Conservation (phyloP, 2,888 invertebrate genomes). For the Nyleta sp. region DNA sequence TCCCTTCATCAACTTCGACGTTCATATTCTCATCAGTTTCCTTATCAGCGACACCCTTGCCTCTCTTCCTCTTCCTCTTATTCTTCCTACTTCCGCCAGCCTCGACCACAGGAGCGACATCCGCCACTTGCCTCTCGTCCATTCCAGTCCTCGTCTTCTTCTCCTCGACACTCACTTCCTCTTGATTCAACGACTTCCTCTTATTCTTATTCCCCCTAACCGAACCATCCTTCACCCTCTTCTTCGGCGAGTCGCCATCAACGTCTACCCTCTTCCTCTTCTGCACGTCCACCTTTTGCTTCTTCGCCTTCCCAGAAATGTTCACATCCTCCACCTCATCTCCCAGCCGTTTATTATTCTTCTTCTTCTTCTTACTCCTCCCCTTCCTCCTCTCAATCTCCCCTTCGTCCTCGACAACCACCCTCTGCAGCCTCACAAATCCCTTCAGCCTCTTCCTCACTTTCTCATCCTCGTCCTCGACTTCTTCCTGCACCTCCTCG, state of each 20-base stretch:
- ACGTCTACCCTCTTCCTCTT: slow-evolving; percentile 13
- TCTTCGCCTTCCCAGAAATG: slow-evolving; percentile 17
- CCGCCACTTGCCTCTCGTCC: too few species aligned
- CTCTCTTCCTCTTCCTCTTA: background rate
- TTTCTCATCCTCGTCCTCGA: slow-evolving; percentile 46
- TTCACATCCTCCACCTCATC: background rate
- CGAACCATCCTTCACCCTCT: slow-evolving; percentile 40
- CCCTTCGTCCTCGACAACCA: slow-evolving; percentile 38
- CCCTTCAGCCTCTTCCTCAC: slow-evolving; percentile 37
- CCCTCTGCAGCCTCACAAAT: slow-evolving; percentile 19
- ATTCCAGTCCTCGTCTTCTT: background rate
- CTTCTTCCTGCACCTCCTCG: slow-evolving; percentile 35
- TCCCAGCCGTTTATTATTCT: slow-evolving; percentile 27
- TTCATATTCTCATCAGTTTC: slow-evolving; percentile 21
- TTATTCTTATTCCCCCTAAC: background rate
- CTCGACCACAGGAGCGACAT: too few species aligned
- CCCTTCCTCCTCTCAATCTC: slow-evolving; percentile 16
- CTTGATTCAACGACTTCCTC: background rate
- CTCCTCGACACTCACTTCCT: background rate
- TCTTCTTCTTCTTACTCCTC: slow-evolving; percentile 8
- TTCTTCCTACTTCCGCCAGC: background rate
- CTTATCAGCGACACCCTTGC: background rate
- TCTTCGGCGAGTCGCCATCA: background rate
- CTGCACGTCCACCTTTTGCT: slow-evolving; percentile 3
- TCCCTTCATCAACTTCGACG: too few species aligned